Base-by-base conservation (phyloP, 2,888 invertebrate species). In the Hydroisotoma schaefferi region DNA sequence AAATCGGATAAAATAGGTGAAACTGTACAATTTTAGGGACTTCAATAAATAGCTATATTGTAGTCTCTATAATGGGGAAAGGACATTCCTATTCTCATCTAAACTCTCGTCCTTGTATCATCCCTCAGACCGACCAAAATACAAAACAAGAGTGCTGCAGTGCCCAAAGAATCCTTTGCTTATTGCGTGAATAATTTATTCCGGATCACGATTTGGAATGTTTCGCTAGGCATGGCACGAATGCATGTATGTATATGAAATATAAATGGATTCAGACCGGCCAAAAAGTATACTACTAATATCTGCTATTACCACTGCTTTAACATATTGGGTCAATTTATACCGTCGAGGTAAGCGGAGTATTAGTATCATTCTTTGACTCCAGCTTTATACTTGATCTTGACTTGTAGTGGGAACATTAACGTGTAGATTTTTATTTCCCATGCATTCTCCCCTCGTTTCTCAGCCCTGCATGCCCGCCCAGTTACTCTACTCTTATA, bases 171-270 rank as follows among this genome's bases (percentile, higher is more conserved):
- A 40, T 5, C 6, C 46, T 46, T 56, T 58, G 59, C 61, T 65
- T 63, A 69, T 67, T 67, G 63, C 61, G 61, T 69, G 69, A 69
- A 67, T 69, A 69, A 69, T 69, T 69, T 69, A 69, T 69, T 69
- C 69, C 63, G 65, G 67, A 69, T 69, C 69, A 69, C 69, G 69
- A 67, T 67, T 64, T 61, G 61, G 61, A 65, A 65, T 65, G 65
- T 61, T 65, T 62, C 55, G 53, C 40, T 27, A 15, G 37, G 53
- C 26, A 28, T 25, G 37, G 53, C 40, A 40, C 53, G 40, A 23
- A 53, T n/a, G n/a, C n/a, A n/a, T n/a, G n/a, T 53, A 53, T 53
- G 40, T 53, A 40, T 53, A 53, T 53, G 53, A 53, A 53, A 53
- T 53, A 53, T 53, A 38, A 33, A 53, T 53, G 38, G 10, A 40